Evolutionary conservation across 2,888 invertebrate genomes (phyloP), one percentile per base, ranked within the genome.

Genomic region (Thumatha senex): DNA sequence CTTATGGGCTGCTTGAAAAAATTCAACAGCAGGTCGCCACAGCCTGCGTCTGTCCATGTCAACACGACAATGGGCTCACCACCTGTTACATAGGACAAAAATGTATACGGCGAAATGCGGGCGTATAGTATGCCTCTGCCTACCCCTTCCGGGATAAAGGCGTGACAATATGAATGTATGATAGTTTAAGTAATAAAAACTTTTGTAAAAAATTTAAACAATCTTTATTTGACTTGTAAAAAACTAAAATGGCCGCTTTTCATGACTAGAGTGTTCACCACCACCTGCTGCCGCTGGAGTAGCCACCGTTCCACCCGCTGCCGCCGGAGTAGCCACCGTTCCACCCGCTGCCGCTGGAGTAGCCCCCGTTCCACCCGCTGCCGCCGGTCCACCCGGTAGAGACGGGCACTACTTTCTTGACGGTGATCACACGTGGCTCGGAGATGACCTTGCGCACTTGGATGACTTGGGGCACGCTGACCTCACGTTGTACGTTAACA

Each of bases 381-480:
- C 60, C 56, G 3, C 54, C 53, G 10, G 49, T 38, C 52, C 18
- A 54, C 36, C 58, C 59, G 42, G 45, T 34, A 42, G 74, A 72
- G 49, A 67, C 54, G 45, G 75, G 63, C 43, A 72, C 68, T 12
- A 79, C 63, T 61, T 78, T 72, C 59, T 78, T 70, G 56, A 77
- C 82, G 43, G 78, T 70, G 56, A 86, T 74, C 52, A 81, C 76
- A 61, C 79, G 79, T 38, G 80, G 82, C 40, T 71, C 79, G 54
- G 81, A 77, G 58, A 86, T 74, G 18, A 78, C 67, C 62, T 77
- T 83, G 54, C 69, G 78, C 30, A 80, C 78, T 41, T 58, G 57
- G 51, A 78, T 64, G 11, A 77, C 72, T 51, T 75, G 71, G 0
- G 80, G 80, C 39, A 78, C 77, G 43, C 61, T 58, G 48, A 80